A percentile compares a stretch with the other conserved stretches of the same genome.
Conservation (phyloP, 2,113 vertebrate species). For the Machaerirhynchus nigripectus region DNA sequence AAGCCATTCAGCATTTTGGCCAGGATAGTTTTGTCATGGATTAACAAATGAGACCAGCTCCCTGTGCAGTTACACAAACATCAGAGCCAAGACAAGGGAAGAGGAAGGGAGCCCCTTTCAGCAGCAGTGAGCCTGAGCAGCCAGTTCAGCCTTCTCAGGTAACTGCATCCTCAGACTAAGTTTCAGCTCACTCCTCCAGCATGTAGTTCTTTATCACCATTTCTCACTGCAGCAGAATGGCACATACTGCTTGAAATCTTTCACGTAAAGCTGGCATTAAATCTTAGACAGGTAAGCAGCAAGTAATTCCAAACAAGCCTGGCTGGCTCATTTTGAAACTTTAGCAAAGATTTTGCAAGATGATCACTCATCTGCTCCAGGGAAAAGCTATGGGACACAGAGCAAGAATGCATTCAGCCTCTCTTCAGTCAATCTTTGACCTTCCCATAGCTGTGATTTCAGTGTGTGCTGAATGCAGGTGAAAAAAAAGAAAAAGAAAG, state of each 20-base stretch:
- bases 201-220: background rate
- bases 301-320: background rate
- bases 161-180: background rate
- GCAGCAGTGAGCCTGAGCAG: background rate
- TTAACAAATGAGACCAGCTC: background rate
- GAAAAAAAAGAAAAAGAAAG: background rate
- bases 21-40: background rate
- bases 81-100: background rate
- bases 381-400: background rate
- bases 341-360: background rate
- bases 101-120: background rate
- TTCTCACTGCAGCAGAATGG: background rate
- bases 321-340: background rate
- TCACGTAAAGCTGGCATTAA: background rate
- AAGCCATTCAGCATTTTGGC: fast-evolving
- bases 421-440: background rate
- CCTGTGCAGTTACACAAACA: background rate
- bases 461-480: background rate
- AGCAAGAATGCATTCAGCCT: background rate
- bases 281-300: background rate
- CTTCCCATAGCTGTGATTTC: background rate
- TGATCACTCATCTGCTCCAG: background rate
- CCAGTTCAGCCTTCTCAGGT: background rate
- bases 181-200: background rate
- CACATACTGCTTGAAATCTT: background rate